Evolutionary conservation across 2,113 vertebrate genomes (phyloP), one percentile per base, ranked within the genome.

Genomic region (Pomatostomus ruficeps): DNA sequence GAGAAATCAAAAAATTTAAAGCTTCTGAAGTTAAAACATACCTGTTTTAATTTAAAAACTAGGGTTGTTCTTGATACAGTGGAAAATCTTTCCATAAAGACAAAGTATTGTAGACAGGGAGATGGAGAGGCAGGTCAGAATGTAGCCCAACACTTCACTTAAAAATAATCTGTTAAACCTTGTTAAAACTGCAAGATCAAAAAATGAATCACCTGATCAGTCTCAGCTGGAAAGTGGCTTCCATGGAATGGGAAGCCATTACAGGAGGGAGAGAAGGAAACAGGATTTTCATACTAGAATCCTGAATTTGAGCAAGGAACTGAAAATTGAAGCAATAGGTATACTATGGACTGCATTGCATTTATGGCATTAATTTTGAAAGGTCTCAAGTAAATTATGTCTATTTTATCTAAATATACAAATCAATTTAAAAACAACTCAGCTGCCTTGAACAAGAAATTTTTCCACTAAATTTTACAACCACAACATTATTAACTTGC

Each of bases 101-200:
- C 1, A 1, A 93, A 51, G 28, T 36, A 18, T 2, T 70, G 31
- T 7, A 85, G 25, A 43, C 29, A 40, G 0, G 0, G 52, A 76
- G 18, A 42, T 11, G 35, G 22, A 91, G 2, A 11, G 6, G 20
- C 13, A 79, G 29, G 33, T 65, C 28, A 59, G 38, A 80, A 87
- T 8, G 20, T 11, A 83, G 21, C 21, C 12, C 33, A 73, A 33
- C 5, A 45, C 9, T 72, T 67, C 23, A 40, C 14, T 62, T 71
- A 54, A 57, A 66, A 12, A 51, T 4, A 65, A 89, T 20, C 11
- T 43, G 10, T 76, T 55, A 81, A 76, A 59, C 7, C 35, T 57
- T 57, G 24, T 82, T 78, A 78, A 82, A 82, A 91, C 26, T 21
- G 31, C 16, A 66, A 73, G 62, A 62, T 48, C 7, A 21, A 35